Evolutionary conservation across 1,140 invertebrate species (phyloP).

Genomic region (Colletes gigas): DNA sequence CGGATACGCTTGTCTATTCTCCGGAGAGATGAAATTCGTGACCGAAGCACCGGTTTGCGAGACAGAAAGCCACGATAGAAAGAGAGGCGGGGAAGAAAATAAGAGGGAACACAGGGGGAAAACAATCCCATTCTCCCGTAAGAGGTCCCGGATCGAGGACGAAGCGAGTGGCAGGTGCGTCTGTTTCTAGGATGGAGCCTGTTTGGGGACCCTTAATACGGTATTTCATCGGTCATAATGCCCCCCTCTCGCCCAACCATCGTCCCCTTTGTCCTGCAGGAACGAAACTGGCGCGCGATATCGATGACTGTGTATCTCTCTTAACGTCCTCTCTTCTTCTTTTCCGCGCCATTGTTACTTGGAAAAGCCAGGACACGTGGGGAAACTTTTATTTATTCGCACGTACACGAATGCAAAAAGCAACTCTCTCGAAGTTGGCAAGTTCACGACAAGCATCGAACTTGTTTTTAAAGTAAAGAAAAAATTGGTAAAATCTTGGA

Average conservation of each 20-base stretch:
- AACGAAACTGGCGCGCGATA: conserved; percentile 30
- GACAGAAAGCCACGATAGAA: neutral
- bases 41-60: conserved; percentile 20
- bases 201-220: conserved; percentile 54
- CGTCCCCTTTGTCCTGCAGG: conserved; percentile 33
- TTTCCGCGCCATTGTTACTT: neutral
- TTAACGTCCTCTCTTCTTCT: neutral
- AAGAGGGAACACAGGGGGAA: conserved; percentile 9
- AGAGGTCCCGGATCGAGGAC: conserved; percentile 49
- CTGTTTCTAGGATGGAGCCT: conserved; percentile 46
- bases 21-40: conserved; percentile 65
- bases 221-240: conserved; percentile 67
- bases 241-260: neutral
- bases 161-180: conserved; percentile 63
- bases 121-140: conserved; percentile 52
- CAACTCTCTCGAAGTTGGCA: too few species aligned
- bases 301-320: conserved; percentile 23
- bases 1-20: conserved; percentile 67
- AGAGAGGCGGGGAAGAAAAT: neutral
- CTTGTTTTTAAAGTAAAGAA: too few species aligned
- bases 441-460: too few species aligned
- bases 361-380: too few species aligned
- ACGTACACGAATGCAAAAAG: too few species aligned
- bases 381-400: neutral
- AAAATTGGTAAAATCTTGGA: too few species aligned